Evolutionary conservation across 2,888 invertebrate species (phyloP).

Genomic region (Philonicus albiceps): DNA sequence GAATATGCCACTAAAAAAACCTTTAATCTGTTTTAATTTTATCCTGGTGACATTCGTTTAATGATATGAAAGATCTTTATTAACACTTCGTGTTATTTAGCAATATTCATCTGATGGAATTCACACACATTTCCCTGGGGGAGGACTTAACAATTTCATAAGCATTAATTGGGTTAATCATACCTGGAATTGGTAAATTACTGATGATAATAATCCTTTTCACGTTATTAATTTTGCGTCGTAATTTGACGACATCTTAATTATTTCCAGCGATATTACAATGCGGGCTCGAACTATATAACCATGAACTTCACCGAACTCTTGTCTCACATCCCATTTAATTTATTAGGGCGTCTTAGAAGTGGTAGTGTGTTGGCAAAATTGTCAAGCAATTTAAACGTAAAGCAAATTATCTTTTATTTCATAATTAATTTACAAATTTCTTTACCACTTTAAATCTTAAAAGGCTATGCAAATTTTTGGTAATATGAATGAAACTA

Average conservation of each 20-base stretch:
- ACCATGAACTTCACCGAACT: not conserved
- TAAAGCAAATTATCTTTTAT: conserved; percentile 30
- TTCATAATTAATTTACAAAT: conserved; percentile 35
- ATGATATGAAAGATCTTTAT: not conserved
- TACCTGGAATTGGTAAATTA: not conserved
- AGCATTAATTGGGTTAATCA: not conserved
- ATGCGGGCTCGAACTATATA: not conserved
- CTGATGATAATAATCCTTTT: not conserved
- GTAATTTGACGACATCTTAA: conserved; percentile 4
- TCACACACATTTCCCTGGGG: not conserved
- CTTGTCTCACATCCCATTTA: not conserved
- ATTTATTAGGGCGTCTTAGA: not conserved
- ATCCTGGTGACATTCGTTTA: not conserved
- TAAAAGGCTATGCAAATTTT: not conserved
- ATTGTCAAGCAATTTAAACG: conserved; percentile 10
- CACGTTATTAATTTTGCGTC: not conserved
- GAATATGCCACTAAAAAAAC: too few species aligned
- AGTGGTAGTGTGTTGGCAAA: not conserved
- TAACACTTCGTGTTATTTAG: not conserved
- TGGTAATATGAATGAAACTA: not conserved
- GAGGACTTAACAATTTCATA: not conserved
- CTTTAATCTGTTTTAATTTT: not conserved
- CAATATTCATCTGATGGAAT: not conserved
- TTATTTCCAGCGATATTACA: not conserved
- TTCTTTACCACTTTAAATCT: conserved; percentile 15